Percentiles rank a stretch among this genome's conserved stretches.
These are phyloP conservation scores for Delichon dasypus DNA, from an alignment of 2,797 vertebrate species.

Conservation along the genomic window DNA sequence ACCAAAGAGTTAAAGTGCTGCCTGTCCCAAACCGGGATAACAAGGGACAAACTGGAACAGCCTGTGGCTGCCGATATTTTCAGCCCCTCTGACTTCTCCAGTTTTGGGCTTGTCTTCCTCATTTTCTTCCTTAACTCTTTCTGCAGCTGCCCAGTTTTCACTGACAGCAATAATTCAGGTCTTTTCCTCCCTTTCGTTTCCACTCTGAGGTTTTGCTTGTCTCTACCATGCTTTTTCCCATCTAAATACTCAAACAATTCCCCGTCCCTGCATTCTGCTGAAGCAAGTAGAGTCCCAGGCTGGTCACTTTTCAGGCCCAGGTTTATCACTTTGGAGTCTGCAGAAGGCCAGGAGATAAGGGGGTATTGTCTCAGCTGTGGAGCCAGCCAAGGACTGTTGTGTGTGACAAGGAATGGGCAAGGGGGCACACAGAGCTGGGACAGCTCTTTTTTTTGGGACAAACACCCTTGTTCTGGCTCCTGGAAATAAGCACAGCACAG, in stretches of 20 bases:
- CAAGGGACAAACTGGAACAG: background rate
- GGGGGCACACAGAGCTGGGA: background rate
- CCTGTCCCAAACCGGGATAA: background rate
- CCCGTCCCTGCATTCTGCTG: background rate
- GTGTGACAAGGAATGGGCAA: background rate
- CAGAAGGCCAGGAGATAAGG: background rate
- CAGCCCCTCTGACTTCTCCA: background rate
- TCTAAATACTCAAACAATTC: background rate
- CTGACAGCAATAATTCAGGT: background rate
- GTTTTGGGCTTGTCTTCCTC: background rate
- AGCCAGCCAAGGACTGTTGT: background rate
- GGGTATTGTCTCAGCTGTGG: background rate
- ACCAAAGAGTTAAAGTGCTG: background rate
- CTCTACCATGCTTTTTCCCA: background rate
- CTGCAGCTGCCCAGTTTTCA: background rate
- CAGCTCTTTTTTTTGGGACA: background rate
- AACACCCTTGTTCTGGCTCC: background rate
- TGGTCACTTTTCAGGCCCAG: background rate
- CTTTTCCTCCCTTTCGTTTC: background rate
- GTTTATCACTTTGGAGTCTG: background rate
- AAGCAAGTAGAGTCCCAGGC: background rate
- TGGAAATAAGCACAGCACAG: background rate
- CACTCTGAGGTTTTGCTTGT: background rate
- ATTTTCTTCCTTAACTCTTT: background rate
- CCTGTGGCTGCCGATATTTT: background rate